Base-by-base conservation (phyloP, 1,140 invertebrate species). In the Anastrepha obliqua region DNA sequence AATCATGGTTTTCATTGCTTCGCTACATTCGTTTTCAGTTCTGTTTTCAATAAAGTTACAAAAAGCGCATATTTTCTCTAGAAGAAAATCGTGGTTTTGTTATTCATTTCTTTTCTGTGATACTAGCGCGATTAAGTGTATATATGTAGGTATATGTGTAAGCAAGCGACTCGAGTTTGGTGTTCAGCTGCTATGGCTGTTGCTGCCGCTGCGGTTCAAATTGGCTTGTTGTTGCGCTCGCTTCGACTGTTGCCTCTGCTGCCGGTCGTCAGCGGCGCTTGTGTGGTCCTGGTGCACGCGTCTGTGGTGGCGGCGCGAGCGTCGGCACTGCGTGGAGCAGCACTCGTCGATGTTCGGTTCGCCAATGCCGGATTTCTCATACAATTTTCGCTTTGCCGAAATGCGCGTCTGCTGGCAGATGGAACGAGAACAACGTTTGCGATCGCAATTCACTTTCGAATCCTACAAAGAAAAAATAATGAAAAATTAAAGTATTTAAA, bases 341-440 rank as follows among this genome's bases (percentile, higher is more conserved):
- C 95, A 95, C 88, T 95, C 94, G 88, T 95, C 95, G 17, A 91
- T 20, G 42, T 64, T 81, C 8, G 88, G 55, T 59, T 81, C 89
- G 47, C 47, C 74, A 17, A 92, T 62, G 89, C 90, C 87, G 89
- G 91, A 88, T 90, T 93, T 89, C 89, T 94, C 89, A 90, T 93
- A 89, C 85, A 93, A 86, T 87, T 93, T 89, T 90, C 92, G 90
- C 86, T 93, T 93, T 62, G 89, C 89, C 20, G 91, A 88, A 29
- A 92, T 90, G 29, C 95, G 94, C 51, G 90, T 91, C 87, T 94
- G 91, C 88, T 94, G 95, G 93, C 96, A 97, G 15, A 95, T 94
- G n/a, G 95, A 95, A 70, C 95, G 95, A 15, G 96, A 95, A 93
- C 97, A 98, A n/a, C 96, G 95, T 89, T 97, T 97, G 87, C 96